Evolutionary conservation across 1,140 invertebrate genomes (phyloP).

Genomic region (Drosophila athabasca): DNA sequence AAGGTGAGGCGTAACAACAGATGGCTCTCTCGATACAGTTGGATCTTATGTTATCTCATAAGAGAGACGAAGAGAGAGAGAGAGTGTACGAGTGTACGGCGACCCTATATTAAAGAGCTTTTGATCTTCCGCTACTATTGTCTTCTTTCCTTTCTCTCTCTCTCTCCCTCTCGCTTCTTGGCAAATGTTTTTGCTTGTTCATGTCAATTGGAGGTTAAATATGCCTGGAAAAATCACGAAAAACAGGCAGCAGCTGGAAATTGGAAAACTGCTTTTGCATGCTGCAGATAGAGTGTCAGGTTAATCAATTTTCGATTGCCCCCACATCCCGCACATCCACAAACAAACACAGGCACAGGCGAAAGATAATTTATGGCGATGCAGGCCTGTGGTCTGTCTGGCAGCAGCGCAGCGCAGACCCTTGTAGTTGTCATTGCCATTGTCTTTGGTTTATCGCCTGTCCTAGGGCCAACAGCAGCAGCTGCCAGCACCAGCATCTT

Average conservation of each 20-base stretch:
- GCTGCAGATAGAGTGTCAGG: slow-evolving; percentile 59
- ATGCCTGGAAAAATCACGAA: slow-evolving; percentile 22
- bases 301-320: slow-evolving; percentile 73
- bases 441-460: slow-evolving; percentile 24
- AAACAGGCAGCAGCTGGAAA: neutral
- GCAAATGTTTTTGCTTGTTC: slow-evolving; percentile 50
- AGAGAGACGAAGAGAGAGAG: too few relatives aligned
- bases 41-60: too few relatives aligned
- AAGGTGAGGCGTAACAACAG: too few relatives aligned
- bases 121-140: too few relatives aligned
- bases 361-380: slow-evolving; percentile 44
- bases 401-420: slow-evolving; percentile 18
- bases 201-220: slow-evolving; percentile 76
- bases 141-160: neutral
- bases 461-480: neutral
- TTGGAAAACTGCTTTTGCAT: slow-evolving; percentile 49
- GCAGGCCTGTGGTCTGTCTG: slow-evolving; percentile 51
- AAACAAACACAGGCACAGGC: neutral
- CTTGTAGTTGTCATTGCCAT: slow-evolving; percentile 47
- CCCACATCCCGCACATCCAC: neutral
- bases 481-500: slow-evolving; percentile 41
- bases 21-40: too few relatives aligned
- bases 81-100: too few relatives aligned
- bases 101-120: too few relatives aligned
- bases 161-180: slow-evolving; percentile 2